Evolutionary conservation across 2,113 vertebrate genomes (phyloP), one percentile per base, ranked within the genome.

Genomic region (Leptocoma aspasia): DNA sequence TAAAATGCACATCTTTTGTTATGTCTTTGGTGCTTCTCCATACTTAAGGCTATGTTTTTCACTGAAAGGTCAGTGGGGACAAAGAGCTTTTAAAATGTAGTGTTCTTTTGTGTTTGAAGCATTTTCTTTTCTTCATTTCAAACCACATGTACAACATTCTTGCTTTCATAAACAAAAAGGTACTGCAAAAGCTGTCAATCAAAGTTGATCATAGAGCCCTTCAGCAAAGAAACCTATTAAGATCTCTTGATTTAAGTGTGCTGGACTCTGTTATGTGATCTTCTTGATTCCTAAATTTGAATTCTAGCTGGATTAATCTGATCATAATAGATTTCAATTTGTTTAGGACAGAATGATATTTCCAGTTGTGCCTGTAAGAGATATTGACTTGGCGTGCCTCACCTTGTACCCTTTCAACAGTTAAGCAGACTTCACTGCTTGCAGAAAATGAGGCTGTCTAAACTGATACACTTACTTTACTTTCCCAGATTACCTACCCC

Each of bases 401-500:
- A 61, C 39, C 54, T 76, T 73, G 44, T 15, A 42, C 11, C 24
- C 33, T 86, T 90, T 83, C 39, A 52, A 14, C 18, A 37, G 39
- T 45, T 49, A 23, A 57, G 39, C 24, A 72, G 71, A 69, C 9
- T 49, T 27, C 57, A 30, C 30, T 82, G 52, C 64, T 76, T 69
- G 30, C 53, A 86, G 44, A 57, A 82, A 75, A 90, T 49, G 18
- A 60, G 26, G 6, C 60, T 90, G 47, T 90, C 54, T 83, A 49
- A 92, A 94, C 52, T 50, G 37, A 90, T 84, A 41, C 35, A 33
- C 49, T 95, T 92, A 56, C 53, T 92, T 82, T 87, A 91, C 73
- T 96, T 96, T 95, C 63, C 89, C 57, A 93, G 73, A 87, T 91
- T 91, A 52, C 50, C 65, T 39, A 87, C 35, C 91, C 31, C 72